Evolutionary conservation across 1,140 invertebrate genomes (phyloP).

Genomic region (Argopecten irradians): DNA sequence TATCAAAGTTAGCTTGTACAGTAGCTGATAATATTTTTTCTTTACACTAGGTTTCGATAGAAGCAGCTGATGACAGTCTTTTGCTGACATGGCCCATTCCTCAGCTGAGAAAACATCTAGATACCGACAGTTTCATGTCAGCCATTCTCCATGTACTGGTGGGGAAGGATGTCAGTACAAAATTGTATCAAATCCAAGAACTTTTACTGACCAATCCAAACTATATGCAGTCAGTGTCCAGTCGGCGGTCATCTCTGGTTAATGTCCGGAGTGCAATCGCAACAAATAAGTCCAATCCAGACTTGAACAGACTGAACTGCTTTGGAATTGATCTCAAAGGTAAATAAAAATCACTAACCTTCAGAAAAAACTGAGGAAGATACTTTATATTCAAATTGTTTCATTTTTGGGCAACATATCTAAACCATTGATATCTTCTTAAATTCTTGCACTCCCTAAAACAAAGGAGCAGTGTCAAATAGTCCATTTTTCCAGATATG

Average conservation of each 20-base stretch:
- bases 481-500: too few relatives aligned
- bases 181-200: conserved; percentile 81
- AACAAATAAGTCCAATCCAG: conserved; percentile 47
- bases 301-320: conserved; percentile 45
- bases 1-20: conserved; percentile 30
- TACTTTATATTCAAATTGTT: too few relatives aligned
- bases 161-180: conserved; percentile 91
- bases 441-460: too few relatives aligned
- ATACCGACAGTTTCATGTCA: conserved; percentile 84
- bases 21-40: neutral
- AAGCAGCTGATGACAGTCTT: conserved; percentile 86
- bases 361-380: too few relatives aligned
- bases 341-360: neutral
- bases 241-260: conserved; percentile 60
- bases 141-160: conserved; percentile 87
- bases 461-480: too few relatives aligned
- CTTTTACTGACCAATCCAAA: conserved; percentile 58
- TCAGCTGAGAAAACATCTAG: conserved; percentile 84
- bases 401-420: too few relatives aligned
- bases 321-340: conserved; percentile 47
- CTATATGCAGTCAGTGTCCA: conserved; percentile 52
- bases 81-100: conserved; percentile 88
- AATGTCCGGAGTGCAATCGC: conserved; percentile 58
- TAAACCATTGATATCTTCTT: too few relatives aligned
- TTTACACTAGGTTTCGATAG: conserved; percentile 84